These are phyloP conservation scores for Lepeophtheirus salmonis DNA, from an alignment of 1,140 invertebrate genomes.

Conservation along the genomic window DNA sequence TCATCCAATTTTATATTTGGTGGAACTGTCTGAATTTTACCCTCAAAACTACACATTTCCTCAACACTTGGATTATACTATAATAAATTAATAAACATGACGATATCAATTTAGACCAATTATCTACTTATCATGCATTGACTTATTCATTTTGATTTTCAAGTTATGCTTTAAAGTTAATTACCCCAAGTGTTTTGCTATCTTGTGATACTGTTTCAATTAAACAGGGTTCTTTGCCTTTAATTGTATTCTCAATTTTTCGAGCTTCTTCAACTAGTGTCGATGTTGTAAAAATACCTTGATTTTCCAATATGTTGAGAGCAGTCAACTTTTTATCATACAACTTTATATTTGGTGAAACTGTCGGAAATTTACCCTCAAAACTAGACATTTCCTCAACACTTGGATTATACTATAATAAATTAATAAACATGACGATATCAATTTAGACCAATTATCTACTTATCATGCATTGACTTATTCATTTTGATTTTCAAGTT, in stretches of 20 bases:
- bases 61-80: not conserved
- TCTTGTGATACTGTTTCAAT: not conserved
- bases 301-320: not conserved
- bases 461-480: not conserved
- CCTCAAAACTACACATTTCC: not conserved
- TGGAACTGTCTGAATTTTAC: not conserved
- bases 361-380: not conserved
- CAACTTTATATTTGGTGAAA: not conserved
- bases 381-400: not conserved
- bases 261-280: not conserved
- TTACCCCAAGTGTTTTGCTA: not conserved
- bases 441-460: too few relatives aligned
- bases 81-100: not conserved
- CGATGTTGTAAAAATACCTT: not conserved
- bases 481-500: not conserved
- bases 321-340: not conserved
- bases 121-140: too few relatives aligned
- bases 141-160: too few relatives aligned
- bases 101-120: too few relatives aligned
- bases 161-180: not conserved
- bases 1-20: not conserved
- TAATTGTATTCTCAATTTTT: not conserved
- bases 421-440: too few relatives aligned
- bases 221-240: not conserved
- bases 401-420: not conserved